Conservation (phyloP, 2,888 invertebrate species). For the Phortica magna region DNA sequence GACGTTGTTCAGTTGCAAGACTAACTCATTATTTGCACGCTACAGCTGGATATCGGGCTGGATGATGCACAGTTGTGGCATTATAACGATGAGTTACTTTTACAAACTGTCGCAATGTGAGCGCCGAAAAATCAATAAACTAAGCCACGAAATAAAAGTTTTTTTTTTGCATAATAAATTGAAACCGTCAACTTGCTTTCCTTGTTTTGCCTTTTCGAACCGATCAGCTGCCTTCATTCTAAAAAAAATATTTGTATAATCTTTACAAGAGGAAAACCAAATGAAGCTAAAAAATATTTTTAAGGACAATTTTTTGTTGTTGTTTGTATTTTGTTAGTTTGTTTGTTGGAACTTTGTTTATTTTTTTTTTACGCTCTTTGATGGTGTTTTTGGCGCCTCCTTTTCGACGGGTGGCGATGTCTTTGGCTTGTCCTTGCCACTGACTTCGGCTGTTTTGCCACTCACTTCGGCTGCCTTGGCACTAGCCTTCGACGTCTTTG, state of each 20-base stretch:
- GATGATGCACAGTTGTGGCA: constrained; percentile 54
- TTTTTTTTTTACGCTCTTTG: constrained; percentile 48
- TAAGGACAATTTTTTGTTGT: too few species aligned
- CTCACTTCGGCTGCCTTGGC: not conserved
- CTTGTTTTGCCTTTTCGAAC: constrained; percentile 72
- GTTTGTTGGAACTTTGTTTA: not conserved
- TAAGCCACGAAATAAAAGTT: constrained; percentile 27
- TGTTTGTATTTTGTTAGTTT: not conserved
- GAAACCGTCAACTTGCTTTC: constrained; percentile 60
- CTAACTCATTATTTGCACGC: not conserved
- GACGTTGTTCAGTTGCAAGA: not conserved
- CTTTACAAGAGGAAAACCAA: not conserved
- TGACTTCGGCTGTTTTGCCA: constrained; percentile 32
- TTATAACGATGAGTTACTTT: constrained; percentile 21
- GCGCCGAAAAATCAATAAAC: not conserved
- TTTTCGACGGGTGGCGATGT: constrained; percentile 39
- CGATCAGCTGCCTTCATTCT: constrained; percentile 58
- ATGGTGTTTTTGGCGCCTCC: constrained; percentile 45
- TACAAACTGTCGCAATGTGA: not conserved
- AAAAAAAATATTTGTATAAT: not conserved
- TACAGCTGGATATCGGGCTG: constrained; percentile 59
- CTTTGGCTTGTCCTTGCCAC: constrained; percentile 45
- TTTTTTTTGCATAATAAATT: not conserved
- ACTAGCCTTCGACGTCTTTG: not conserved
- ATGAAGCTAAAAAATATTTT: not conserved